A percentile compares a stretch with the other conserved stretches of the same genome.
Conservation (phyloP, 37 sponge, comb jelly and placozoan genomes). For the Cladorhizidae sp. region DNA sequence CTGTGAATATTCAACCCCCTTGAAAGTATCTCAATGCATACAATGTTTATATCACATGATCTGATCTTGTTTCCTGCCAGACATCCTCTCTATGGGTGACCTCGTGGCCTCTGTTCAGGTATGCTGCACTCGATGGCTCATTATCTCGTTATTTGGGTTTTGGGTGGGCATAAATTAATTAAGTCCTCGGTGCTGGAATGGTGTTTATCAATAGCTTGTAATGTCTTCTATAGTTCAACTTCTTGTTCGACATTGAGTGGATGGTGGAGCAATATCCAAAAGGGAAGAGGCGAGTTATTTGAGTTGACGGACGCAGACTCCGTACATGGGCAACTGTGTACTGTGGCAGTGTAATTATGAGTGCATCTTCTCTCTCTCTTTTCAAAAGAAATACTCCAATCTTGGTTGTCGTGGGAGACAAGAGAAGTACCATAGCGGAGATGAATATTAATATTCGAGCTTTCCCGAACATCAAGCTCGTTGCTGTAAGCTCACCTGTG, state of each 20-base stretch:
- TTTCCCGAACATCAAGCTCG: slow-evolving; percentile 66
- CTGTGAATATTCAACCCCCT: too few species aligned
- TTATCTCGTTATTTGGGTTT: too few species aligned
- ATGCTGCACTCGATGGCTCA: not conserved
- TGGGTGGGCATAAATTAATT: too few species aligned
- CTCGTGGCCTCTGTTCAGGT: slow-evolving; percentile 78
- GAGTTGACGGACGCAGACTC: not conserved
- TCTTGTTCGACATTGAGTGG: slow-evolving; percentile 91
- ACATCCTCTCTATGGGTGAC: slow-evolving; percentile 69
- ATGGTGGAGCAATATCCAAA: slow-evolving; percentile 83
- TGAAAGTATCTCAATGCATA: too few species aligned
- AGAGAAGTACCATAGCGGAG: slow-evolving; percentile 12
- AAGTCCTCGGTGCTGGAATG: not conserved
- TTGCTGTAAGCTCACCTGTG: slow-evolving; percentile 42
- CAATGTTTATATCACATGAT: too few species aligned
- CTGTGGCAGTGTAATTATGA: not conserved
- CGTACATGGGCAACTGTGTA: not conserved
- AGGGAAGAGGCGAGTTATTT: slow-evolving; percentile 31
- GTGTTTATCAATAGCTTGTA: not conserved
- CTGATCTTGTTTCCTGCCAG: too few species aligned
- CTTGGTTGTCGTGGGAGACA: slow-evolving; percentile 74
- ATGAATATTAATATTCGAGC: slow-evolving; percentile 36
- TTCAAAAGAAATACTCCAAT: slow-evolving; percentile 49
- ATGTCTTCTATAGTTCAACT: slow-evolving; percentile 75
- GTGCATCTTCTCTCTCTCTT: not conserved